Base-by-base conservation (phyloP, 2,113 vertebrate species). In the Coregonus clupeaformis region DNA sequence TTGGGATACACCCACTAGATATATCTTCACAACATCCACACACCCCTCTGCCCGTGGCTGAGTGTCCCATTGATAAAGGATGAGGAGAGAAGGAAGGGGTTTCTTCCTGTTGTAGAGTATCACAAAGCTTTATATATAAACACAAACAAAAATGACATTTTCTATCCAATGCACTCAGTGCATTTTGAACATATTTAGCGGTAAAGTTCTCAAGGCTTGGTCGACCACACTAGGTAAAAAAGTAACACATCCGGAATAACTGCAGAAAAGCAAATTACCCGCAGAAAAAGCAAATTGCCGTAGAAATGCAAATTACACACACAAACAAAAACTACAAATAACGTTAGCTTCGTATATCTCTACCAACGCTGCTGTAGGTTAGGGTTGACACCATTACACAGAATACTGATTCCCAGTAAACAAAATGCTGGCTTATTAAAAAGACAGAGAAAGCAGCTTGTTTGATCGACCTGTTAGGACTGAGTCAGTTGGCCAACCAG, bases 401-500 rank as follows among this genome's bases (percentile, higher is more conserved):
- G 71, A 68, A 79, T 67, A 79, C 57, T 72, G 62, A 47, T 11
- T 83, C 71, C 82, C 81, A 73, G 57, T 81, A 83, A 27, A 72
- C 76, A 86, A 67, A 81, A 80, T 80, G 87, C 84, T 85, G 85
- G 84, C 80, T 4, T 3, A 25, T 42, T 12, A 4, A 1, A 24
- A 13, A 3, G 7, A 25, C 7, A 73, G 77, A 85, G 77, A 74
- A 76, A 77, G 78, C 74, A 36, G 16, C 76, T 70, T 0, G 32
- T 32, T 32, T 6, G 32, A 11, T 42, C 9, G 7, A 11, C 71
- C 24, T 32, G 7, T 57, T 32, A 22, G 67, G 69, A 87, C 81
- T 25, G 90, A 91, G 30, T 42, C 1, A 45, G 94, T 95, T 93
- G 92, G 94, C 95, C 89, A 91, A 89, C 96, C 96, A 95, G 97